Base-by-base conservation (phyloP, 2,797 vertebrate species). In the Octomys mimax region DNA sequence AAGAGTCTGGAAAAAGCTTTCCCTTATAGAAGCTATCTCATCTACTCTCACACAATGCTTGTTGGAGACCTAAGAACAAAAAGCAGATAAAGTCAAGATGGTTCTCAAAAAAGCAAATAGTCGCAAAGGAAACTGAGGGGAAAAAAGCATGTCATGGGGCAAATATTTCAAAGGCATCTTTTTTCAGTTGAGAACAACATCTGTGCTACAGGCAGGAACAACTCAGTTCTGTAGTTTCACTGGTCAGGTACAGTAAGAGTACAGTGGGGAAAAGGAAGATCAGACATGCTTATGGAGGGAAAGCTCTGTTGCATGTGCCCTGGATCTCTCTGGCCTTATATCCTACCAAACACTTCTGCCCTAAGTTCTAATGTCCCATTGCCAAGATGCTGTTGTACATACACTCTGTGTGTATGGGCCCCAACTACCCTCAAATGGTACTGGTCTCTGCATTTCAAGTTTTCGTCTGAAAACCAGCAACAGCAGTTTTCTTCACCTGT, bases 101-200 rank as follows among this genome's bases (percentile, higher is more conserved):
- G 26, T 87, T 73, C 57, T 52, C 64, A 57, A 86, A 91, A 89
- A 91, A 95, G 49, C 31, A 85, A 82, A 95, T 1, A 46, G 6
- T 82, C 52, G 28, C 49, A 61, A 92, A 92, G 62, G 33, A 91
- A 75, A 68, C 54, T 78, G 5, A 90, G 61, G 64, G 68, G 86
- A 66, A 59, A 71, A 1, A 78, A 8, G 22, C 49, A 42, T 11
- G 12, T 21, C 49, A 81, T 33, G 71, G 31, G 36, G 68, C 21
- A n/a, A 73, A 90, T n/a, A 39, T 39, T 39, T 75, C 52, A 12
- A 68, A 68, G 42, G 10, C 42, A 54, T 57, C 14, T 79, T 79
- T 71, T 85, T 66, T 66, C 2, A 59, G 57, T 42, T 59, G 79
- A 86, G 70, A 75, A 12, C 39, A 91, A 64, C 33, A 59, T 36